phyloP scores from a whole-genome alignment of 1,140 invertebrate species.

The Tetranychus urticae region DNA sequence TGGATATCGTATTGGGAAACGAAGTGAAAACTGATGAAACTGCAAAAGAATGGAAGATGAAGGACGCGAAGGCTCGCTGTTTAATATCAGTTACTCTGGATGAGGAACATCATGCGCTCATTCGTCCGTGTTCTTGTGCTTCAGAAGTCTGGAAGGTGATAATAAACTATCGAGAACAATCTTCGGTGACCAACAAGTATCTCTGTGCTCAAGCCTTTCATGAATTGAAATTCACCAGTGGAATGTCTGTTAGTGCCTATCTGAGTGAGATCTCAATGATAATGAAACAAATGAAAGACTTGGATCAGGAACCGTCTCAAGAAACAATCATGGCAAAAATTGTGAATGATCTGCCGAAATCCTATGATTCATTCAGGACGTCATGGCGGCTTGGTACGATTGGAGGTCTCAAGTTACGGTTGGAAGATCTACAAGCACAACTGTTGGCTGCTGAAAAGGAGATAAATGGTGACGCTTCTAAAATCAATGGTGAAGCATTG shows the following conservation, averaged over 20 bases:
- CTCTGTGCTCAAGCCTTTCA: not conserved
- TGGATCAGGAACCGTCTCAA: not conserved
- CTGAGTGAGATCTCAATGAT: not conserved
- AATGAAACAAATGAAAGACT: not conserved
- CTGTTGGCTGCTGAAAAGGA: not conserved
- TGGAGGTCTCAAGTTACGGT: not conserved
- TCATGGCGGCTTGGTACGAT: not conserved
- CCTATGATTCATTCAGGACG: not conserved
- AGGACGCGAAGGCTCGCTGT: not conserved
- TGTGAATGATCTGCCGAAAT: not conserved
- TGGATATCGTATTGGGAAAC: slow-evolving; percentile 19
- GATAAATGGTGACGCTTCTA: not conserved
- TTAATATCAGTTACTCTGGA: not conserved
- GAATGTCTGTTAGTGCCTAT: not conserved
- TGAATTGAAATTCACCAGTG: not conserved
- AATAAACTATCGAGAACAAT: not conserved
- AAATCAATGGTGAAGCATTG: too few species aligned
- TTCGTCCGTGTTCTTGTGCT: not conserved
- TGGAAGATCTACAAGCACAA: not conserved
- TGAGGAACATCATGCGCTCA: not conserved
- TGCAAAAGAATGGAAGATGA: not conserved
- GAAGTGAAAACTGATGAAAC: not conserved
- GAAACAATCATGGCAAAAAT: not conserved
- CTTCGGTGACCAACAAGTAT: not conserved
- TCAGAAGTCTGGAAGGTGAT: not conserved